Conservation (phyloP, 2,113 vertebrate species). For the Osmerus mordax region DNA sequence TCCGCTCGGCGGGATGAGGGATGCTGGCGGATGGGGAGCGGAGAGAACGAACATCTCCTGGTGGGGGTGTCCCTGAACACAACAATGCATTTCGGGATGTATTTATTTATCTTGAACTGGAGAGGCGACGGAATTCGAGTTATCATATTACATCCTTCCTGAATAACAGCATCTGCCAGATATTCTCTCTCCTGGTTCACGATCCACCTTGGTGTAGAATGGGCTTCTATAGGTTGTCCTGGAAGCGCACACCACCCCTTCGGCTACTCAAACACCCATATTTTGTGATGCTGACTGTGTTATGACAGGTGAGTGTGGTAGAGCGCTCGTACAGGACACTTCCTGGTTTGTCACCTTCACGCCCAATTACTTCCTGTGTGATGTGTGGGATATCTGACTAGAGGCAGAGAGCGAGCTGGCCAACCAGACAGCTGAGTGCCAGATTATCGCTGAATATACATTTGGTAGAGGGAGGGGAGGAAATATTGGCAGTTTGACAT, state of each 20-base stretch:
- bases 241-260: background rate
- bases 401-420: conserved; percentile 37
- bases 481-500: conserved; percentile 29
- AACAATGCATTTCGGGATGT: background rate
- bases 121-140: background rate
- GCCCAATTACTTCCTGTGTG: conserved; percentile 57
- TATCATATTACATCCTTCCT: too few species aligned
- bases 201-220: too few species aligned
- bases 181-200: too few species aligned
- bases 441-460: conserved; percentile 15
- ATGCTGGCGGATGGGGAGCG: conserved; percentile 11
- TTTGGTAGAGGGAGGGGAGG: conserved; percentile 24
- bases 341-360: conserved; percentile 66
- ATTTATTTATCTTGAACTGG: background rate
- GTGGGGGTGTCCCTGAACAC: background rate
- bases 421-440: conserved; percentile 52
- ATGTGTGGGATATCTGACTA: conserved; percentile 56
- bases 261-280: conserved; percentile 18
- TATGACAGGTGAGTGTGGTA: conserved; percentile 59
- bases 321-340: conserved; percentile 49
- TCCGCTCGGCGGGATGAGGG: conserved; percentile 34
- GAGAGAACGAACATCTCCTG: conserved; percentile 2
- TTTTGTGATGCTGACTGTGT: conserved; percentile 31
- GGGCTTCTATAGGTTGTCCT: too few species aligned
- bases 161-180: too few species aligned